Base-by-base conservation (phyloP, 2,113 vertebrate species). In the Takifugu bimaculatus region DNA sequence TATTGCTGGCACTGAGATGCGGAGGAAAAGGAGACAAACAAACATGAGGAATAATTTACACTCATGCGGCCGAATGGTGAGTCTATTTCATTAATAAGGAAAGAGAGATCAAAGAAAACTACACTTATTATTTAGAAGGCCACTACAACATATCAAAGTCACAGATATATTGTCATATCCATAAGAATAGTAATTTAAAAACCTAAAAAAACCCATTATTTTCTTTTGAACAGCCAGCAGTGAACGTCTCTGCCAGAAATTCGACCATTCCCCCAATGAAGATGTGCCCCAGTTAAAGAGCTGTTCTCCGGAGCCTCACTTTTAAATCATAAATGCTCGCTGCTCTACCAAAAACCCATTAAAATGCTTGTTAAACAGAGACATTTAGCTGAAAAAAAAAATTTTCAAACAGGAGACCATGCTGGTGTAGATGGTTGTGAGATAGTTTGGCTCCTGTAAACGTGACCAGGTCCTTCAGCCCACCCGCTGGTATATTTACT, bases 1-100 rank as follows among this genome's bases (percentile, higher is more conserved):
- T 95, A 95, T 80, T 89, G 84, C 44, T 92, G 91, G 84, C 94
- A 96, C 94, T 96, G 77, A 28, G 44, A 71, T 14, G 45, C 13
- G 15, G 45, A 4, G 15, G 15, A n/a, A 11, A 54, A 50, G 74
- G 55, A 74, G 48, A 65, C 42, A 72, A 56, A 65, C 39, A 70
- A 61, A 78, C 7, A 29, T 45, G 69, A 51, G 4, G 43, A 64
- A 60, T 20, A 50, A 29, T 53, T 50, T 11, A 59, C 39, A 59
- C 32, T 28, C 52, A 35, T 51, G 35, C 29, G 13, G 35, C 26
- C 32, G 15, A 60, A 60, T 28, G 29, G 35, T 39, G 35, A 39
- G 35, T 2, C 35, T 50, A 60, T 42, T 66, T 54, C 50, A 60
- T 51, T 62, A 76, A 72, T 68, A 63, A 78, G 67, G 75, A 65